phyloP scores from a whole-genome alignment of 2,113 vertebrate genomes.

The Tenebrosternarchus preto region DNA sequence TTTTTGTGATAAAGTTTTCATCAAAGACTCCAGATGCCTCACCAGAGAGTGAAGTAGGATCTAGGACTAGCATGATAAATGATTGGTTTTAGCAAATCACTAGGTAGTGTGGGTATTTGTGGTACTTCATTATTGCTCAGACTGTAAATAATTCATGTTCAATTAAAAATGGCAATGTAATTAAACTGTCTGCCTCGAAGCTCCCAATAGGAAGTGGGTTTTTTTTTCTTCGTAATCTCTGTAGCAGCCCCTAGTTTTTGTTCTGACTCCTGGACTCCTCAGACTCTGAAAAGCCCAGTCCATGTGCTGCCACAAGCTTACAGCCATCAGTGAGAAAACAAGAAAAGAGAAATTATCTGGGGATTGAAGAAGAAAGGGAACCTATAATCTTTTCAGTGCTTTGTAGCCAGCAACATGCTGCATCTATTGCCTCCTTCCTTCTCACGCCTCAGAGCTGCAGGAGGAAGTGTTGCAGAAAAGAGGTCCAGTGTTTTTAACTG shows the following conservation, averaged over 20 bases:
- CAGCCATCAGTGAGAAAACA: conserved; percentile 14
- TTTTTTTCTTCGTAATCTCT: conserved; percentile 48
- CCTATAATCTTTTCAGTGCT: conserved; percentile 43
- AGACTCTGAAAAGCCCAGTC: conserved; percentile 19
- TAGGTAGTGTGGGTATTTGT: conserved; percentile 29
- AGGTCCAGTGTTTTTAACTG: conserved; percentile 33
- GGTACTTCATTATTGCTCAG: conserved; percentile 40
- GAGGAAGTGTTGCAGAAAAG: conserved; percentile 12
- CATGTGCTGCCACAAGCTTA: neutral
- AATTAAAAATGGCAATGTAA: conserved; percentile 52
- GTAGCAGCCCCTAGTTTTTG: conserved; percentile 43
- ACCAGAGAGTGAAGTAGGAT: conserved; percentile 13
- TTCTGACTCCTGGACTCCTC: conserved; percentile 4
- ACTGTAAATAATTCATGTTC: conserved; percentile 50
- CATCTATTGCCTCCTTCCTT: conserved; percentile 16
- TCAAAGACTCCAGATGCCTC: conserved; percentile 30
- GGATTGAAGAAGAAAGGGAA: conserved; percentile 41
- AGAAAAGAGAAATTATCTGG: conserved; percentile 41
- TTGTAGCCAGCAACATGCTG: conserved; percentile 46
- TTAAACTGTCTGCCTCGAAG: conserved; percentile 49
- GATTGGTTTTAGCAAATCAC: conserved; percentile 28
- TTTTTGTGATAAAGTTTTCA: conserved; percentile 39
- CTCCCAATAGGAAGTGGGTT: conserved; percentile 50
- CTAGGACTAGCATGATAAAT: conserved; percentile 25
- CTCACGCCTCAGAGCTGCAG: conserved; percentile 26